phyloP scores from a whole-genome alignment of 1,140 invertebrate genomes.

The Oppia nitens region DNA sequence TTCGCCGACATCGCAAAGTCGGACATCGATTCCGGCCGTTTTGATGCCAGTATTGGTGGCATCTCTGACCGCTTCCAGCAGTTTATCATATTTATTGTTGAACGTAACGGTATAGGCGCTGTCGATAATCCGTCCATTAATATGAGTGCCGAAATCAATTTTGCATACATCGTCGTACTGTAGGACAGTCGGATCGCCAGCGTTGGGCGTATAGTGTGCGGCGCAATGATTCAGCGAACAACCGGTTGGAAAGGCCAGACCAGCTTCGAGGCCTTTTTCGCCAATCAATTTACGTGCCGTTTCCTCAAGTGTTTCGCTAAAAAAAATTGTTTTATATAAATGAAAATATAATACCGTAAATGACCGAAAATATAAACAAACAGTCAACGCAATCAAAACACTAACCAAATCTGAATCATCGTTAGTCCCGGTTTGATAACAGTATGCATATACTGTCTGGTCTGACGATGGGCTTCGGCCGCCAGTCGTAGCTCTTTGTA shows the following conservation, averaged over 20 bases:
- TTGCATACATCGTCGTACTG: constrained; percentile 95
- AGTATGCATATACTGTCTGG: constrained; percentile 67
- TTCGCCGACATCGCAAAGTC: constrained; percentile 90
- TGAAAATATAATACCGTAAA: too few species aligned
- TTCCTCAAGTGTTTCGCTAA: constrained; percentile 73
- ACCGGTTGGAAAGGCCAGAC: constrained; percentile 95
- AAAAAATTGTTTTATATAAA: too few species aligned
- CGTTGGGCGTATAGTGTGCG: constrained; percentile 98
- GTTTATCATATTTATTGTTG: constrained; percentile 87
- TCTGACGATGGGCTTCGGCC: constrained; percentile 92
- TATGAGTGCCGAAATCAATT: constrained; percentile 98
- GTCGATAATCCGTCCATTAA: constrained; percentile 95
- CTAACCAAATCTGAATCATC: constrained; percentile 97
- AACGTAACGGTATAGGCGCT: constrained; percentile 96
- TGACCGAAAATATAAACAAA: too few species aligned
- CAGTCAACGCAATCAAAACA: too few species aligned
- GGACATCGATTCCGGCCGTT: constrained; percentile 83
- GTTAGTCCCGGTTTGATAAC: constrained; percentile 96
- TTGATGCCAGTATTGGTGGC: constrained; percentile 95
- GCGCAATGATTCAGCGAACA: constrained; percentile 97
- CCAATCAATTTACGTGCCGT: constrained; percentile 77
- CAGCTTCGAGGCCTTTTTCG: constrained; percentile 88
- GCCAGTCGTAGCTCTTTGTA: constrained; percentile 89
- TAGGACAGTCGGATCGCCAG: constrained; percentile 86
- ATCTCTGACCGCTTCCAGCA: constrained; percentile 88